A percentile compares a stretch with the other conserved stretches of the same genome.
phyloP scores from a whole-genome alignment of 1,140 invertebrate genomes.

The Phocides pigmalion region DNA sequence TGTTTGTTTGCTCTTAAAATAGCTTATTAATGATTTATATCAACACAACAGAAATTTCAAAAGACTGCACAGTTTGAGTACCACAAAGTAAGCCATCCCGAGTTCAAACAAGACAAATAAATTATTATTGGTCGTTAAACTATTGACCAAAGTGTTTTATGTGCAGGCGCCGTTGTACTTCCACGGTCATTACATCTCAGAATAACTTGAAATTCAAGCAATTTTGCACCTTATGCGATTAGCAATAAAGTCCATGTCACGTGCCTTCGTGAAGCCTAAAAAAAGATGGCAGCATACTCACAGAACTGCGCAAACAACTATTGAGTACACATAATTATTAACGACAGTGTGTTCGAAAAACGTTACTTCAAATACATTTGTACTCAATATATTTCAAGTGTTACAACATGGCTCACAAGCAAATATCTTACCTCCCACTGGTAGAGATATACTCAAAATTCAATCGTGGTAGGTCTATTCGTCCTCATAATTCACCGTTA shows the following conservation, averaged over 20 bases:
- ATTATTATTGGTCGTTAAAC: constrained; percentile 41
- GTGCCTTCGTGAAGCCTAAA: neutral
- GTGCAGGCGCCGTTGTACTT: constrained; percentile 33
- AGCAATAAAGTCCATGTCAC: neutral
- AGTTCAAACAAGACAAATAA: constrained; percentile 24
- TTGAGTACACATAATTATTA: neutral
- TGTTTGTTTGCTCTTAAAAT: too few species aligned
- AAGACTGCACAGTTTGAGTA: neutral
- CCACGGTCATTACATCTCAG: constrained; percentile 5
- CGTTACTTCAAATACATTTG: neutral
- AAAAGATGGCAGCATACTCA: neutral
- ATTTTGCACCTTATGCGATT: neutral
- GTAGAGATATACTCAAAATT: too few species aligned
- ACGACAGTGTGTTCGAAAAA: constrained; percentile 3
- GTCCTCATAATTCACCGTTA: too few species aligned
- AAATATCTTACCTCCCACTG: too few species aligned
- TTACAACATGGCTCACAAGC: too few species aligned
- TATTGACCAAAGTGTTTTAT: constrained; percentile 35
- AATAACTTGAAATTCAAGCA: neutral
- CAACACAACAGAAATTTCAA: too few species aligned
- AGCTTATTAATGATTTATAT: too few species aligned
- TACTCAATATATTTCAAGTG: neutral
- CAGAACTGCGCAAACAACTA: neutral
- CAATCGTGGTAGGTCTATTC: too few species aligned
- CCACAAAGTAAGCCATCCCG: constrained; percentile 7